Evolutionary conservation across 2,888 invertebrate genomes (phyloP), one percentile per base, ranked within the genome.

Genomic region (Heteropelma amictum): DNA sequence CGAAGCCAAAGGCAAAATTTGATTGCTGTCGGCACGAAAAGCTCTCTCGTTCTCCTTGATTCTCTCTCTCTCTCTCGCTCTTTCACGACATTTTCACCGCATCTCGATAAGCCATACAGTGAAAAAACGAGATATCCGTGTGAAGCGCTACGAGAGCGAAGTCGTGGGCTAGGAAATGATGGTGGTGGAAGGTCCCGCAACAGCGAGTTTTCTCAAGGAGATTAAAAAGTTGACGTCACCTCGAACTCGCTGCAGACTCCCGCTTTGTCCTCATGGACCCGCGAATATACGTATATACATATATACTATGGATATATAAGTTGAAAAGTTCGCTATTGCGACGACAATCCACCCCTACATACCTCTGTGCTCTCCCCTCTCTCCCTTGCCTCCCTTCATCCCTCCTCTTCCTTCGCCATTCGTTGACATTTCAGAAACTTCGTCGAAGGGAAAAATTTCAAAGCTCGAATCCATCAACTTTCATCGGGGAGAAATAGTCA

Each of bases 221-320:
- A 84, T 84, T 84, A 85, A 84, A 85, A 84, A 84, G 84, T 84
- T 84, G 84, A 84, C 84, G 81, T 78, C 81, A 81, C 78, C 82
- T 82, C 82, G 60, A 58, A 53, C 64, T 58, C 63, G 19, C 21
- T 54, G 23, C 28, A 23, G 35, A n/a, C 51, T 28, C 51, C 19
- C 64, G 26, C 28, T 64, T 38, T 33, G 7, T 28, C 40, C 19
- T 26, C 28, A 8, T 30, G 10, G 10, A 3, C 19, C 5, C 53
- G 21, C 12, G 33, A 12, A 12, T 33, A 33, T 21, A 28, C 14
- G 30, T 5, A 60, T 19, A 42, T 45, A 12, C 28, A 38, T 23
- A 12, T 14, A 23, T 23, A 19, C n/a, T 33, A 0, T 19, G 30
- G 17, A 19, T 47, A 47, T 7, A 26, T 10, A 47, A 45, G 42